These are phyloP conservation scores for Ormyrus rosae DNA, from an alignment of 2,888 invertebrate genomes.

Conservation along the genomic window DNA sequence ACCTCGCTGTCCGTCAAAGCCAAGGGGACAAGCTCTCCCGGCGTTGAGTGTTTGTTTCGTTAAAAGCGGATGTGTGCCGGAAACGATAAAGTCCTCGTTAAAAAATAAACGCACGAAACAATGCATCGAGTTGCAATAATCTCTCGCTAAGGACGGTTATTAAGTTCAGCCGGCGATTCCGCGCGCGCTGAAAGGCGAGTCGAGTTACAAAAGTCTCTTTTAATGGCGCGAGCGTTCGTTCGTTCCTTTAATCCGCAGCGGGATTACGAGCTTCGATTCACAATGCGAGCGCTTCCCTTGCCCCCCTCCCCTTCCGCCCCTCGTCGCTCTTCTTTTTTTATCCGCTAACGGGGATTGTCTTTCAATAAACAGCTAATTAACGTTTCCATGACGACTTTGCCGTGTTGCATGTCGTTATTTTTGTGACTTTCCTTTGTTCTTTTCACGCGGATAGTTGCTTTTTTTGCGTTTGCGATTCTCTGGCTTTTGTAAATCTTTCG, in stretches of 20 bases:
- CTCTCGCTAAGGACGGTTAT: slow-evolving; percentile 40
- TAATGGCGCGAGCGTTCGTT: slow-evolving; percentile 28
- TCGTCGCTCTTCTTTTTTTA: slow-evolving; percentile 8
- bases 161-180: slow-evolving; percentile 34
- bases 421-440: too few species aligned
- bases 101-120: slow-evolving; percentile 29
- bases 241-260: slow-evolving; percentile 44
- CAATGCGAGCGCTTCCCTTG: slow-evolving; percentile 4
- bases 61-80: not conserved
- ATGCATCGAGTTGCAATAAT: slow-evolving; percentile 50
- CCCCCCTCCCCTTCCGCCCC: not conserved
- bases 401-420: too few species aligned
- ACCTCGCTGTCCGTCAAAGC: too few species aligned
- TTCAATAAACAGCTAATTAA: slow-evolving; percentile 45
- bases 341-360: slow-evolving; percentile 19
- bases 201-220: slow-evolving; percentile 50
- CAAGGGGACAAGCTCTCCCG: not conserved
- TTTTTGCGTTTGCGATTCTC: too few species aligned
- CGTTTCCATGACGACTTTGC: slow-evolving; percentile 24
- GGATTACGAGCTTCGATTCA: slow-evolving; percentile 51
- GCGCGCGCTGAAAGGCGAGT: slow-evolving; percentile 39
- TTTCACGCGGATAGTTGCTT: too few species aligned
- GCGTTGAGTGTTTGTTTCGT: not conserved
- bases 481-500: too few species aligned
- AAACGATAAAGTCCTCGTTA: slow-evolving; percentile 29